Evolutionary conservation across 30 jellyfish, hydroid and myxozoan species (phyloP).

Genomic region (Cassiopea xamachana): DNA sequence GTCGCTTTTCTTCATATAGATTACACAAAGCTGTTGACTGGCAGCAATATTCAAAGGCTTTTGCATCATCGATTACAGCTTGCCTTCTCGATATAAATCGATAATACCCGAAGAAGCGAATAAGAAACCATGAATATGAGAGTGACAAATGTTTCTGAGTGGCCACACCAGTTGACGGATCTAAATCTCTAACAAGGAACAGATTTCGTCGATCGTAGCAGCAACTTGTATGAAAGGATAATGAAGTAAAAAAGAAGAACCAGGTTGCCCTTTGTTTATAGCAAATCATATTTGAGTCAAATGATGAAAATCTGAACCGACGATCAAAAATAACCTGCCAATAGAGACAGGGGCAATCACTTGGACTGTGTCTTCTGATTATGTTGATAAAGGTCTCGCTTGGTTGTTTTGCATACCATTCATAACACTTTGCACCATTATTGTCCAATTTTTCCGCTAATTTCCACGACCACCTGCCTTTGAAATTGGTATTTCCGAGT

Average conservation of each 20-base stretch:
- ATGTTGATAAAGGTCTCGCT: not conserved
- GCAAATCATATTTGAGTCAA: not conserved
- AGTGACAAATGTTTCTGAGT: conserved; percentile 22
- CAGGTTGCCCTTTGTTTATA: conserved; percentile 39
- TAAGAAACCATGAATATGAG: not conserved
- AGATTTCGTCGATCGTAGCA: conserved; percentile 4
- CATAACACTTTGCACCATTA: conserved; percentile 43
- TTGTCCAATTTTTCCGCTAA: conserved; percentile 27
- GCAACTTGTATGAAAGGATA: conserved; percentile 27
- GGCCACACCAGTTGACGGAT: not conserved
- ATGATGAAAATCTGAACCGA: not conserved
- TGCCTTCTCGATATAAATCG: conserved; percentile 7
- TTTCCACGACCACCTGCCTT: not conserved
- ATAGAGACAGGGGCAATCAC: not conserved
- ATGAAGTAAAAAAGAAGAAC: conserved; percentile 8
- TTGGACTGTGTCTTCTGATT: not conserved
- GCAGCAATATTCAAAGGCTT: conserved; percentile 33
- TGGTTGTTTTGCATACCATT: conserved; percentile 42
- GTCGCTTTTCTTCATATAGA: conserved; percentile 17
- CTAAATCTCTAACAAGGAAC: not conserved
- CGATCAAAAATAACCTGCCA: not conserved
- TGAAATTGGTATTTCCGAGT: no score
- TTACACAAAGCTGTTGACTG: conserved; percentile 17
- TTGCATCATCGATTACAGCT: conserved; percentile 11
- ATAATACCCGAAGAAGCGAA: not conserved